Percentiles rank a stretch among this genome's conserved stretches.
phyloP scores from a whole-genome alignment of 2,797 vertebrate species.

The Hippopotamyrus pictus region DNA sequence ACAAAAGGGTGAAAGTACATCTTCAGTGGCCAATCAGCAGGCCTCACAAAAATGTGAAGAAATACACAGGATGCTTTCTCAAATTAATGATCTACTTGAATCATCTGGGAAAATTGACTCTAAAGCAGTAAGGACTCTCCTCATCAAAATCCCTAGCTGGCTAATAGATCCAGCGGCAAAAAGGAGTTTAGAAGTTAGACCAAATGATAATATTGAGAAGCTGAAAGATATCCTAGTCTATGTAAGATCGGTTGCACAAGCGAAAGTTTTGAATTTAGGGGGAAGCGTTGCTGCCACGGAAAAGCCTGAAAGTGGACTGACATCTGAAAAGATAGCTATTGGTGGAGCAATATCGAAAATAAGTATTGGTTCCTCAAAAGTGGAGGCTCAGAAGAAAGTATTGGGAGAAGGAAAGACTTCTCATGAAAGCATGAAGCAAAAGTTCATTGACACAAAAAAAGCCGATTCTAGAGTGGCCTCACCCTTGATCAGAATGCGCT shows the following conservation, averaged over 20 bases:
- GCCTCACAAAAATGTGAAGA: constrained; percentile 66
- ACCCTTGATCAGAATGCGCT: constrained; percentile 65
- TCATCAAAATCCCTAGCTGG: constrained; percentile 71
- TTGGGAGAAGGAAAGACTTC: constrained; percentile 47
- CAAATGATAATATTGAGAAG: constrained; percentile 68
- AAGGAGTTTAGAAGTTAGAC: constrained; percentile 51
- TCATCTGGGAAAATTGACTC: constrained; percentile 61
- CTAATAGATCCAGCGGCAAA: constrained; percentile 65
- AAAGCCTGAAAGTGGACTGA: constrained; percentile 44
- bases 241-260: constrained; percentile 61
- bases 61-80: constrained; percentile 63
- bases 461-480: constrained; percentile 55
- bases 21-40: constrained; percentile 51
- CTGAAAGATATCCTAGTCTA: constrained; percentile 69
- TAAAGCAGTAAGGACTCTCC: constrained; percentile 61
- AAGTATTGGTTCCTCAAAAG: constrained; percentile 54
- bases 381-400: constrained; percentile 49
- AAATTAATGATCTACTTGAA: constrained; percentile 70
- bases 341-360: constrained; percentile 53
- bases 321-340: constrained; percentile 43
- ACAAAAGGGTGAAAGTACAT: constrained; percentile 41
- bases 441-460: constrained; percentile 43
- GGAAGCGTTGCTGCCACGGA: constrained; percentile 45
- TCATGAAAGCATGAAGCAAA: constrained; percentile 46
- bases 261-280: constrained; percentile 63